Evolutionary conservation across 1,140 invertebrate species (phyloP).

Genomic region (Monomorium pharaonis): DNA sequence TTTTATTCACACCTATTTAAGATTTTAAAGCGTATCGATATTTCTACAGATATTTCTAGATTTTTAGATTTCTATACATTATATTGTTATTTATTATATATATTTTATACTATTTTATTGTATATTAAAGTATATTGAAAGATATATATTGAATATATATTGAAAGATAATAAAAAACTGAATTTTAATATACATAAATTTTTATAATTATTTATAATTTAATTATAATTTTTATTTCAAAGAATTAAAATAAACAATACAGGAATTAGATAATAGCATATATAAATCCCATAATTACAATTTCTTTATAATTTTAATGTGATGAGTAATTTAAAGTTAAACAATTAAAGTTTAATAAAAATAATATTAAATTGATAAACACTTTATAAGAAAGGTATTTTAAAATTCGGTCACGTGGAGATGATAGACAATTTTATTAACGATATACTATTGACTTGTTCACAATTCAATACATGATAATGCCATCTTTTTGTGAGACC

Average conservation of each 20-base stretch:
- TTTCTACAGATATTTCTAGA: too few relatives aligned
- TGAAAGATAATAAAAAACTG: too few relatives aligned
- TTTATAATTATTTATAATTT: too few relatives aligned
- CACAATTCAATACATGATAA: conserved; percentile 25
- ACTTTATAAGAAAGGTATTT: background rate
- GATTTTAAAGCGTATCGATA: background rate
- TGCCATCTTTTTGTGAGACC: background rate
- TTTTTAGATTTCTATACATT: too few relatives aligned
- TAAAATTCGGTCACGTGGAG: background rate
- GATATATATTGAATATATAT: too few relatives aligned
- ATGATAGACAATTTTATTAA: background rate
- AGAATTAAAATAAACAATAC: too few relatives aligned
- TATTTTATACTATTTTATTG: too few relatives aligned
- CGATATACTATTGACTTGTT: conserved; percentile 24
- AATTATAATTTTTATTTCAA: too few relatives aligned
- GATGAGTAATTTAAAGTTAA: background rate
- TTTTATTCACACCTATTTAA: background rate
- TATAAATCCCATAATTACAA: background rate
- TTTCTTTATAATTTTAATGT: background rate
- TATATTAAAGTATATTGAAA: too few relatives aligned
- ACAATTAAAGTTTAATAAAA: background rate
- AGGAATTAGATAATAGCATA: too few relatives aligned
- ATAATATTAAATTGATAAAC: background rate
- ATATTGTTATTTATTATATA: too few relatives aligned
- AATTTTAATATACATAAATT: too few relatives aligned